Evolutionary conservation across 2,113 vertebrate genomes (phyloP), one percentile per base, ranked within the genome.

Genomic region (Poecile atricapillus): DNA sequence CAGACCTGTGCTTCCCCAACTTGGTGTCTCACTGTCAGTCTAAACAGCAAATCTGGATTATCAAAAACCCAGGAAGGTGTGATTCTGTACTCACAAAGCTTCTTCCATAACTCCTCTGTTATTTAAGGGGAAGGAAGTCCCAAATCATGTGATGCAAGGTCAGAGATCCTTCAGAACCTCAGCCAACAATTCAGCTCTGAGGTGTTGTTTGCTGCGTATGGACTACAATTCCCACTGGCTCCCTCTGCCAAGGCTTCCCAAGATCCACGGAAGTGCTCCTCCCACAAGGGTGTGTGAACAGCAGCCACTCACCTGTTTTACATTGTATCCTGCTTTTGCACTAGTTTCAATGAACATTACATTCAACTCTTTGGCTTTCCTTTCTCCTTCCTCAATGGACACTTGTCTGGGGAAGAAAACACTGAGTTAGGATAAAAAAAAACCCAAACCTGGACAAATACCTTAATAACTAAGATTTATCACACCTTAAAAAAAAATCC

Each of bases 341-440:
- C 99, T 99, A 97, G 99, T 99, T 98, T 99, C 99, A 95, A 99
- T 99, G 98, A 99, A 99, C 99, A 99, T 99, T 98, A 99, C 99
- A 98, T 99, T 99, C 98, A 99, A 98, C 98, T 99, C 99, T 99
- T 99, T 99, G 98, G 99, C 99, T 98, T 99, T 99, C 97, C 99
- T 98, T 94, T 99, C 99, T 87, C 99, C 99, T 97, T 99, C 99
- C 95, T 99, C 99, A 95, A 99, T 99, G 97, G 99, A 99, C 96
- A 99, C 99, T 98, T 99, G 99, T 97, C 99, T 99, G 97, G 71
- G 90, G 96, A 96, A 98, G 96, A 98, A 41, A 97, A 68, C 6
- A 71, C 6, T 80, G 62, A 80, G 71, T 94, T 37, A 94, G 47
- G 25, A 2, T 0, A 9, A 37, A 82, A 50, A 50, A 10, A 58